Percentiles rank a stretch among this genome's conserved stretches.
Conservation (phyloP, 2,888 invertebrate species). For the Pandemis corylana region DNA sequence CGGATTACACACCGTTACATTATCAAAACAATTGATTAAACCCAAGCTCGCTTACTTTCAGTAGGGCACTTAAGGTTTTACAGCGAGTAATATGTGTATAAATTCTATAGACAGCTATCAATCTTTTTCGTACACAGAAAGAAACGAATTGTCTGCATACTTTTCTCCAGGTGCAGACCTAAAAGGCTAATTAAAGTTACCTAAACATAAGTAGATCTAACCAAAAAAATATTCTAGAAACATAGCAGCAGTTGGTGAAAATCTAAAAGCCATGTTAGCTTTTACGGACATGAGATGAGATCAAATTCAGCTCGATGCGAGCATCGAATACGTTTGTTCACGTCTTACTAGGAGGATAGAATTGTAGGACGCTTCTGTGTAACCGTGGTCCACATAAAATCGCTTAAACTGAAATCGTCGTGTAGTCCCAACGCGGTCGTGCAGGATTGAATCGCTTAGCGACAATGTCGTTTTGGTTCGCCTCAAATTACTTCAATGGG, state of each 20-base stretch:
- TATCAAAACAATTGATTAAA: background rate
- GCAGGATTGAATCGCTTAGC: constrained; percentile 77
- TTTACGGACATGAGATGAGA: no score
- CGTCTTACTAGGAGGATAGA: background rate
- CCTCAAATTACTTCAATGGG: constrained; percentile 80
- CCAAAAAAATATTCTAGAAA: no score
- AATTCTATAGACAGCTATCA: no score
- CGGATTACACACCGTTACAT: constrained; percentile 22
- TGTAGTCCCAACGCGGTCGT: constrained; percentile 67
- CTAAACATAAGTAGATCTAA: no score
- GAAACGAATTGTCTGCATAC: no score
- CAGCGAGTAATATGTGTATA: no score
- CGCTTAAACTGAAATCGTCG: constrained; percentile 72
- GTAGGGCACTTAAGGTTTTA: background rate
- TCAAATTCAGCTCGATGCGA: no score
- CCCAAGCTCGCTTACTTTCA: background rate
- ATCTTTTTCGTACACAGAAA: no score
- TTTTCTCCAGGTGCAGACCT: no score
- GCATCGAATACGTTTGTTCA: background rate
- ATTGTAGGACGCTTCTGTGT: constrained; percentile 46
- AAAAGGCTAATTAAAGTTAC: no score
- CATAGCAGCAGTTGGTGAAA: no score
- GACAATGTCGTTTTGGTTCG: constrained; percentile 74
- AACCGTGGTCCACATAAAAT: constrained; percentile 58
- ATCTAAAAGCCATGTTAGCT: no score